Evolutionary conservation across 2,113 vertebrate species (phyloP).

Genomic region (Meleagris gallopavo): DNA sequence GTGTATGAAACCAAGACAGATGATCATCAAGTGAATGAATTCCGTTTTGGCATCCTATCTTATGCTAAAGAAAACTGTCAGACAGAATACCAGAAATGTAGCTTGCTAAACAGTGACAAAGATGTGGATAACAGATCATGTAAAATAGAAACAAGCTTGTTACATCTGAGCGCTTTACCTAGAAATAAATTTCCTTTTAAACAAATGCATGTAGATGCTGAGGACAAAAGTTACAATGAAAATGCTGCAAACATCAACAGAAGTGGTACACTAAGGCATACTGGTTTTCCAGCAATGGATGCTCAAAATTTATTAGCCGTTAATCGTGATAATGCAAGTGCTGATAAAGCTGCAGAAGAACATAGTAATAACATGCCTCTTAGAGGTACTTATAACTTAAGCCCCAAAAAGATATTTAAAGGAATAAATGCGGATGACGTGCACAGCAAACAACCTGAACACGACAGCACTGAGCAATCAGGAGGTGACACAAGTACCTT

Average conservation of each 20-base stretch:
- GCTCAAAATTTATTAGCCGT: not conserved
- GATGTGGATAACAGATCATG: slow-evolving; percentile 11
- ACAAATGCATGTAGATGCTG: not conserved
- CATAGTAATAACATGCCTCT: not conserved
- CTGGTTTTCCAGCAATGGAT: not conserved
- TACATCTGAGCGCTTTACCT: not conserved
- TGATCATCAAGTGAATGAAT: slow-evolving; percentile 39
- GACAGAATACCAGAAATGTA: slow-evolving; percentile 23
- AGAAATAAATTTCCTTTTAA: slow-evolving; percentile 15
- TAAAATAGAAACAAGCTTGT: not conserved
- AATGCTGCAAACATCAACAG: not conserved
- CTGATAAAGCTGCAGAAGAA: slow-evolving; percentile 31
- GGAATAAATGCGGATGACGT: not conserved
- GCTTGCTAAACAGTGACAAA: slow-evolving; percentile 30
- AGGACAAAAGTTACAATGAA: not conserved
- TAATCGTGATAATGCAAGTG: not conserved
- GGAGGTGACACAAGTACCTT: not conserved
- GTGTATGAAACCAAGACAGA: slow-evolving; percentile 44
- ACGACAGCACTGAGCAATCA: not conserved
- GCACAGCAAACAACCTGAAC: not conserved
- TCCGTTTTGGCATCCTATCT: slow-evolving; percentile 15
- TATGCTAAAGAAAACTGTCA: slow-evolving; percentile 52
- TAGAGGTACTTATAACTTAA: not conserved
- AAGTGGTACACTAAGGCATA: not conserved
- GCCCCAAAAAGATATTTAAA: not conserved